phyloP scores from a whole-genome alignment of 2,797 vertebrate genomes.

The Miichthys miiuy region DNA sequence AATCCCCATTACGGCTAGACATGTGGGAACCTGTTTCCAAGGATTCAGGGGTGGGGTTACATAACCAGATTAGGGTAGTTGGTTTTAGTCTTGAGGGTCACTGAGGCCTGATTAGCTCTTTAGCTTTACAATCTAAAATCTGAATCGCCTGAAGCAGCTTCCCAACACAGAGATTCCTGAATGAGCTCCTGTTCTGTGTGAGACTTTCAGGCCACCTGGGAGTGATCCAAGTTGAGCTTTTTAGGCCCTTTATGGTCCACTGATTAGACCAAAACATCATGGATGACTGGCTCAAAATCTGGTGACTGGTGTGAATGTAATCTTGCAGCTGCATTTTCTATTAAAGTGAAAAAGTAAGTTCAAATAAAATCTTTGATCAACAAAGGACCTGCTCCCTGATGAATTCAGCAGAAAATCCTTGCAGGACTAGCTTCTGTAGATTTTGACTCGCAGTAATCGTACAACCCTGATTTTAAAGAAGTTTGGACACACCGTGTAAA shows the following conservation, averaged over 20 bases:
- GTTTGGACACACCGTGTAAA: too few relatives aligned
- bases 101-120: slow-evolving; percentile 50
- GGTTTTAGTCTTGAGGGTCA: slow-evolving; percentile 61
- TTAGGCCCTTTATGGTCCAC: neutral
- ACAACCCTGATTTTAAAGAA: too few relatives aligned
- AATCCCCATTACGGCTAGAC: slow-evolving; percentile 6
- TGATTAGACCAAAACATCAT: neutral
- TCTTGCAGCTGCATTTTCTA: neutral
- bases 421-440: neutral
- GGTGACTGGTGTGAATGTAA: neutral
- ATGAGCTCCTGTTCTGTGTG: slow-evolving; percentile 37
- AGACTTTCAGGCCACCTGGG: slow-evolving; percentile 35
- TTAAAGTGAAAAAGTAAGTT: neutral
- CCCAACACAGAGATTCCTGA: slow-evolving; percentile 55
- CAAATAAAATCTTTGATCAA: neutral
- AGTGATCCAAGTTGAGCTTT: slow-evolving; percentile 6
- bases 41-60: slow-evolving; percentile 42
- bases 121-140: slow-evolving; percentile 47
- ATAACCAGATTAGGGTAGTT: slow-evolving; percentile 69
- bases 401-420: neutral
- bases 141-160: slow-evolving; percentile 54
- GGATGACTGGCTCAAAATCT: slow-evolving; percentile 8
- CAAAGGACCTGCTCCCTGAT: neutral
- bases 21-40: slow-evolving; percentile 48
- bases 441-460: neutral